phyloP scores from a whole-genome alignment of 1,140 invertebrate species.

The Eubasilissa regina region DNA sequence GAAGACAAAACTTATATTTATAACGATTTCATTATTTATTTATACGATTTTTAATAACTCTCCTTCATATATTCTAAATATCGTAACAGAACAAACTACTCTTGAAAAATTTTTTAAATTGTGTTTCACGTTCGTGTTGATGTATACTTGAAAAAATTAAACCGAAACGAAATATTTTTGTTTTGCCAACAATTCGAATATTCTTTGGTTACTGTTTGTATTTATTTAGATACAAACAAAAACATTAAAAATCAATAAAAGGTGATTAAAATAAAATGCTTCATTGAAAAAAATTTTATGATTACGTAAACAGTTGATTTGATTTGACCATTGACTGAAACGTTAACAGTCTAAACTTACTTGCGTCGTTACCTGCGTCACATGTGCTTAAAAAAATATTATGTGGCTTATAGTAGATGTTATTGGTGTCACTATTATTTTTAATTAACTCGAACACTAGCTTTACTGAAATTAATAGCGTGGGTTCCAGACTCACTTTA shows the following conservation, averaged over 20 bases:
- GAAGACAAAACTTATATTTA: too few relatives aligned
- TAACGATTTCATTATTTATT: too few relatives aligned
- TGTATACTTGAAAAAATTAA: background rate
- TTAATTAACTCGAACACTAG: too few relatives aligned
- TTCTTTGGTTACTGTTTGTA: background rate
- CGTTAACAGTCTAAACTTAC: background rate
- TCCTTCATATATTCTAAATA: too few relatives aligned
- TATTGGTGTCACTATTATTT: too few relatives aligned
- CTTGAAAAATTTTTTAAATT: too few relatives aligned
- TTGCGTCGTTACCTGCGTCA: background rate
- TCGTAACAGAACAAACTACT: too few relatives aligned
- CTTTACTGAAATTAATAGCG: too few relatives aligned
- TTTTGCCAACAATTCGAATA: background rate
- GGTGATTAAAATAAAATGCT: constrained; percentile 1
- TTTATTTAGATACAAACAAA: constrained; percentile 7
- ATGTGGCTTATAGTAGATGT: too few relatives aligned
- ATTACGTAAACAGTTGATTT: constrained; percentile 7
- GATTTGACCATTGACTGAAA: constrained; percentile 14
- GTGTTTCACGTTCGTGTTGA: too few relatives aligned
- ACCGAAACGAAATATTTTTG: background rate
- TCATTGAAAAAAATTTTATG: constrained; percentile 8
- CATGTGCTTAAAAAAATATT: background rate
- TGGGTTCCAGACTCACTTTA: too few relatives aligned
- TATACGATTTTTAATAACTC: too few relatives aligned
- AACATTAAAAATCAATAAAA: constrained; percentile 5